phyloP scores from a whole-genome alignment of 2,888 invertebrate genomes.

The Ochropleura leucogaster region DNA sequence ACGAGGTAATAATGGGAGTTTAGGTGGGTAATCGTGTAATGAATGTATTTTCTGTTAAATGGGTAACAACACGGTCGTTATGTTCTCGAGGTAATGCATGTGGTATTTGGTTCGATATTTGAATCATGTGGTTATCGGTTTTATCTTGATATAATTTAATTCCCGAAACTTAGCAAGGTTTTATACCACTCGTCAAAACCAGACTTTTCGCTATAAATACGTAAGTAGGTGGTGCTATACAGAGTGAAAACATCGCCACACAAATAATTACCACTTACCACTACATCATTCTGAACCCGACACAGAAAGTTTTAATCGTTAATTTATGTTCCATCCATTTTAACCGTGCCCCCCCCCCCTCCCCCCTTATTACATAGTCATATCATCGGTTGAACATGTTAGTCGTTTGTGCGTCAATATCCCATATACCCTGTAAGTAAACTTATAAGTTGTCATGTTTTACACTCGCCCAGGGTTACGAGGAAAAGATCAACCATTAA shows the following conservation, averaged over 20 bases:
- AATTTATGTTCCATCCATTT: no score
- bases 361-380: no score
- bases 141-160: background rate
- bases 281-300: no score
- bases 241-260: no score
- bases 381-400: no score
- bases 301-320: no score
- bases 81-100: background rate
- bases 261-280: no score
- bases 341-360: no score
- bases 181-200: background rate
- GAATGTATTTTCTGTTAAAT: conserved; percentile 7
- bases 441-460: background rate
- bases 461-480: background rate
- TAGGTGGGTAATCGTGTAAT: conserved; percentile 18
- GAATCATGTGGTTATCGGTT: background rate
- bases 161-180: background rate
- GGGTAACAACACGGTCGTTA: conserved; percentile 1
- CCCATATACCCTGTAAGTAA: background rate
- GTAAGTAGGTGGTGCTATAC: no score
- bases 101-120: background rate
- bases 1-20: conserved; percentile 28
- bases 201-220: background rate
- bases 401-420: no score
- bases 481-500: background rate